A percentile compares a stretch with the other conserved stretches of the same genome.
Conservation (phyloP, 2,797 vertebrate genomes). For the Melanotaenia boesemani region DNA sequence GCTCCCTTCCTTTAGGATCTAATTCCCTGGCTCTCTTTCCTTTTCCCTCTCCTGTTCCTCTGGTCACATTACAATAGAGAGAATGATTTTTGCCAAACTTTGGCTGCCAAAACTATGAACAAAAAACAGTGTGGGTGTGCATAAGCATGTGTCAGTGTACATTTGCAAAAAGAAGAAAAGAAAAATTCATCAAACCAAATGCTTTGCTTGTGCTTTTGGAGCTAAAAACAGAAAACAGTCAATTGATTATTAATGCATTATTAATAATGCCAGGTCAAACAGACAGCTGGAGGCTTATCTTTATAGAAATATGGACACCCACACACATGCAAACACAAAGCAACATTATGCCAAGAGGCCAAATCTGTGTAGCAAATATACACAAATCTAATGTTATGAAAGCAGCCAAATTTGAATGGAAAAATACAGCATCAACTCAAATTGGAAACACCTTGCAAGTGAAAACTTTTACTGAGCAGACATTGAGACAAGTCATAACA, state of each 20-base stretch:
- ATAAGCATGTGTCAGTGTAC: conserved; percentile 40
- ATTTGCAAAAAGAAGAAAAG: conserved; percentile 47
- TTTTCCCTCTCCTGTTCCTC: conserved; percentile 29
- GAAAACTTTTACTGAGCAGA: conserved; percentile 43
- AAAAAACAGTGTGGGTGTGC: conserved; percentile 52
- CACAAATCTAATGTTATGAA: conserved; percentile 65
- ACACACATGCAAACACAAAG: conserved; percentile 56
- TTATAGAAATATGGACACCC: conserved; percentile 56
- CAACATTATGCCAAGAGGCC: conserved; percentile 61
- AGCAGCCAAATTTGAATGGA: conserved; percentile 60
- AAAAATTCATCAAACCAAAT: conserved; percentile 70
- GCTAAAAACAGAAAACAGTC: conserved; percentile 74
- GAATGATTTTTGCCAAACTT: conserved; percentile 36
- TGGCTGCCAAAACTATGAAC: conserved; percentile 47
- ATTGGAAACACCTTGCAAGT: conserved; percentile 74
- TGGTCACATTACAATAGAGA: conserved; percentile 46
- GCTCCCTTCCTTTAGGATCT: conserved; percentile 45
- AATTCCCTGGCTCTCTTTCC: conserved; percentile 37
- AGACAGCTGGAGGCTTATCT: conserved; percentile 69
- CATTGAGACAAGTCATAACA: conserved; percentile 31
- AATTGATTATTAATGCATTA: conserved; percentile 85
- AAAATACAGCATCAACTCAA: conserved; percentile 61
- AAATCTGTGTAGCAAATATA: conserved; percentile 74
- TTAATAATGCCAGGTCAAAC: conserved; percentile 75
- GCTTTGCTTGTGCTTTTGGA: conserved; percentile 56